A percentile compares a stretch with the other conserved stretches of the same genome.
Evolutionary conservation across 2,113 vertebrate genomes (phyloP).

Genomic region (Corythornis cristatus): DNA sequence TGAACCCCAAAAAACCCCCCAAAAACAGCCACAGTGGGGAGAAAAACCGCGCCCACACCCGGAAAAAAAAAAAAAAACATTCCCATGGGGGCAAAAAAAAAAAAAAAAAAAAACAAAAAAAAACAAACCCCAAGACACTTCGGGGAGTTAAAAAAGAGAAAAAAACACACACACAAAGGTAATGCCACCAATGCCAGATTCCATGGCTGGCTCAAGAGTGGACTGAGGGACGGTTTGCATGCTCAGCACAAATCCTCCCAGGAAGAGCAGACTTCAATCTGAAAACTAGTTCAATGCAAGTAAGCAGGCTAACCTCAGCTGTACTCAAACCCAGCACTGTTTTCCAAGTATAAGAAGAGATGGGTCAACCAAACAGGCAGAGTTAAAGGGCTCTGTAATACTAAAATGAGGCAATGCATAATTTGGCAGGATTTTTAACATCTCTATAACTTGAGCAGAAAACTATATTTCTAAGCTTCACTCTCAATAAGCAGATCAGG

Average conservation of each 20-base stretch:
- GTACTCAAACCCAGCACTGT: background rate
- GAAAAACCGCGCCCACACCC: no score
- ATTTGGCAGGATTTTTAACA: background rate
- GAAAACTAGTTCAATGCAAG: background rate
- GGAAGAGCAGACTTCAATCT: background rate
- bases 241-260: conserved; percentile 23
- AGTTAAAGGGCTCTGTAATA: background rate
- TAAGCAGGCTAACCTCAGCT: background rate
- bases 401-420: background rate
- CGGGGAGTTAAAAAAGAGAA: background rate
- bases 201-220: background rate
- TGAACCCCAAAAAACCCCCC: no score
- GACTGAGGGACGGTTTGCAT: background rate
- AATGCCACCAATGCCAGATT: background rate
- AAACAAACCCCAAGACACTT: background rate
- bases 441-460: background rate
- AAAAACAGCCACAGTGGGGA: no score
- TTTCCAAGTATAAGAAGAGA: background rate
- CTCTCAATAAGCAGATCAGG: background rate
- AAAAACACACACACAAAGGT: background rate
- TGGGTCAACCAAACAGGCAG: background rate
- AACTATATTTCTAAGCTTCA: background rate
- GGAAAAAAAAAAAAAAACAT: no score
- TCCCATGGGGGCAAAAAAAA: background rate
- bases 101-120: background rate